Evolutionary conservation across 2,888 invertebrate genomes (phyloP), one percentile per base, ranked within the genome.

Genomic region (Lasioglossum leucozonium): DNA sequence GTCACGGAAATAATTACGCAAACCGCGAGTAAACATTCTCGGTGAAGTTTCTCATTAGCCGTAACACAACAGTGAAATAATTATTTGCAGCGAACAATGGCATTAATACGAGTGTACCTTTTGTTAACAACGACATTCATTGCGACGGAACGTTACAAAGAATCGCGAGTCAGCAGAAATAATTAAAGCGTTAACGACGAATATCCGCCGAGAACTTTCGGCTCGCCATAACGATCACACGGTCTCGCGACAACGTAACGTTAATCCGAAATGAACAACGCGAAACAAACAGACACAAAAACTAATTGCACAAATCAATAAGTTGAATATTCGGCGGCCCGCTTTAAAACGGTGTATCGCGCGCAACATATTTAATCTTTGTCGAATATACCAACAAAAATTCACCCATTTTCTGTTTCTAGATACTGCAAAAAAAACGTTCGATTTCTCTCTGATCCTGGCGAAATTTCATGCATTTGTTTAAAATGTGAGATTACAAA

Each of bases 141-240:
- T 62, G 62, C 30, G 62, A 30, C 62, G 62, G 5, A 62, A 62
- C 30, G 62, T 30, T 16, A 30, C 62, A 62, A 62, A 62, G 62
- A 62, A 62, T 30, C 16, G 62, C 62, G 62, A 30, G 30, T 62
- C 62, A 16, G 16, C 62, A 16, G 62, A 62, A 62, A 62, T 62
- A 62, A 62, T 62, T 62, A 62, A 62, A 30, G 30, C 62, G 62
- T 62, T 62, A 62, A 62, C 62, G 62, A 62, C 30, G 16, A 62
- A 62, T 62, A 62, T 62, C 62, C 62, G 16, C 30, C 2, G 62
- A 30, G 62, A 62, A 30, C 16, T 62, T 62, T 62, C 30, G 62
- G 30, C 30, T 30, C 62, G 6, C 62, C 62, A 0, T 62, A 62
- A 62, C 30, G 62, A 62, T 62, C 62, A 6, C 30, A 30, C 62